Evolutionary conservation across 2,797 vertebrate species (phyloP), one percentile per base, ranked within the genome.

Genomic region (Chelon labrosus): DNA sequence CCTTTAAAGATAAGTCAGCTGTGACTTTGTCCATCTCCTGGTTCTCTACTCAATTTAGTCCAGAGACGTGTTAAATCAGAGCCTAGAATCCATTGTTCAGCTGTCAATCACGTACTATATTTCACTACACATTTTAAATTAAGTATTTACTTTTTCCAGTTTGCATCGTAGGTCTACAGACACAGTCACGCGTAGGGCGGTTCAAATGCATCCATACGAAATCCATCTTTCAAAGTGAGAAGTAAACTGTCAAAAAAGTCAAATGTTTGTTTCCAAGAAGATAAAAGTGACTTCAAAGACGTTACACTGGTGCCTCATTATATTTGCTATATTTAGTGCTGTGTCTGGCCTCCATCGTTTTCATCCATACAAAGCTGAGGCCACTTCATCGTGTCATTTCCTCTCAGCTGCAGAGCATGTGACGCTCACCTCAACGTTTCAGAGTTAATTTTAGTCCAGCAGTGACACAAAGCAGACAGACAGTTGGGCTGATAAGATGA

Each of bases 401-500:
- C 20, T 20, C 47, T 72, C 51, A 16, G 41, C 41, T 50, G 25
- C 53, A 62, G 7, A 59, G 38, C 19, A 57, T 10, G 25, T 10
- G 50, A 39, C 35, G 14, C 49, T n/a, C 13, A 38, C 42, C 59
- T 77, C 4, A 5, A 16, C 57, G 47, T 54, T 25, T 6, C 27
- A 41, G 3, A 22, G 72, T 80, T 78, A 61, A 73, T 80, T 75
- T 70, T 57, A 74, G 70, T 64, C 42, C 51, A 7, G 62, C n/a
- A 1, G 8, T 75, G 73, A 79, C 69, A 69, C 41, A 35, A 61
- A 65, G 41, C 31, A 53, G 46, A 75, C 17, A 38, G 47, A 64
- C 67, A 51, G 59, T 41, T 12, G 31, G 53, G n/a, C 63, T 62
- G 78, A 77, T 68, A 42, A 31, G 63, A 61, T 59, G 64, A 78